Evolutionary conservation across 92 coral and sea anemone species (phyloP).

Genomic region (Zoanthus sansibaricus): DNA sequence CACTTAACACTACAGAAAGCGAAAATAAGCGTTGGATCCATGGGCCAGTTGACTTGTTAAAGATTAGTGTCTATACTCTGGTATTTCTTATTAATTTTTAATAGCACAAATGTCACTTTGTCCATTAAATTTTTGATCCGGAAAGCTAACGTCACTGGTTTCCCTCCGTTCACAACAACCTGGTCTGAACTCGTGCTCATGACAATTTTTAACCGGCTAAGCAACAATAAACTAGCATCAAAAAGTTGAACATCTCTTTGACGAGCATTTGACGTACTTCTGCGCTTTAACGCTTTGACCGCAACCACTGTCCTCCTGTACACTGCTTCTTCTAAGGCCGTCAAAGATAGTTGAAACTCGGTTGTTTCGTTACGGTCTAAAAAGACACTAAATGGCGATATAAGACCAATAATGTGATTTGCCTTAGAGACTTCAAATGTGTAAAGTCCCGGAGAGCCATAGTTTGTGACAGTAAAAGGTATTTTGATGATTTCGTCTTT

Average conservation of each 20-base stretch:
- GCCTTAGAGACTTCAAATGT: slow-evolving; percentile 45
- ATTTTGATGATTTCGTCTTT: slow-evolving; percentile 45
- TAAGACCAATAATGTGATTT: slow-evolving; percentile 32
- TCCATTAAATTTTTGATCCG: slow-evolving; percentile 4
- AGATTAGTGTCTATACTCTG: no score
- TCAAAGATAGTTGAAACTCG: background rate
- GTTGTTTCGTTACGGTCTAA: slow-evolving; percentile 25
- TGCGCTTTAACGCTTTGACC: slow-evolving; percentile 4
- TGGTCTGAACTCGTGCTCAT: background rate
- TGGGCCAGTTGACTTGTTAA: no score
- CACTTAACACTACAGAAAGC: no score
- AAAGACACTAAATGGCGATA: slow-evolving; percentile 48
- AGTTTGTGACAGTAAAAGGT: slow-evolving; percentile 50
- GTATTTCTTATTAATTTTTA: no score
- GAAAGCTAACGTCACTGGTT: background rate
- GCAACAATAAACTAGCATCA: slow-evolving; percentile 7
- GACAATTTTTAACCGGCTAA: background rate
- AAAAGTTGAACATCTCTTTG: background rate
- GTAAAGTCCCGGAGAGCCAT: slow-evolving; percentile 51
- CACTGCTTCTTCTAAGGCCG: background rate
- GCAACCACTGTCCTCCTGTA: background rate
- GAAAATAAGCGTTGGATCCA: no score
- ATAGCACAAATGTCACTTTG: slow-evolving; percentile 6
- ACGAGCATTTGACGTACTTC: background rate
- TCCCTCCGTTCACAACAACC: background rate